Conservation (phyloP, 1,140 invertebrate species). For the Sitobion miscanthi region DNA sequence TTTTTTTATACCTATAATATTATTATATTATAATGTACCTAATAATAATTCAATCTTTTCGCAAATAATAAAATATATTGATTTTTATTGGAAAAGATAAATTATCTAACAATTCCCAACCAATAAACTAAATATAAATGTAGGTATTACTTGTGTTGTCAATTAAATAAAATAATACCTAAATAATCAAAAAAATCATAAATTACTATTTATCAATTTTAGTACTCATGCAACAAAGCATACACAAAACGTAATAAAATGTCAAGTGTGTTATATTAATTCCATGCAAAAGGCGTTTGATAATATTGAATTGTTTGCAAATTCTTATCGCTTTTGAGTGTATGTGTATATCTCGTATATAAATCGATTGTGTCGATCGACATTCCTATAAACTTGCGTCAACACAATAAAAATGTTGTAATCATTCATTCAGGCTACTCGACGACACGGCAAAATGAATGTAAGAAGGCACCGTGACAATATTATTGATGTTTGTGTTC, state of each 20-base stretch:
- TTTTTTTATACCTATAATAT: neutral
- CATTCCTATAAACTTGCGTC: neutral
- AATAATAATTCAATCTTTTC: neutral
- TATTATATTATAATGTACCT: neutral
- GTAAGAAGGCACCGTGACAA: neutral
- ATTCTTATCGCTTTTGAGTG: neutral
- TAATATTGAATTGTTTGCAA: neutral
- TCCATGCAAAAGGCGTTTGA: neutral
- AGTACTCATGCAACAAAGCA: constrained; percentile 26
- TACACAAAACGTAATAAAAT: neutral
- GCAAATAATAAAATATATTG: neutral
- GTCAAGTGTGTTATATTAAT: neutral
- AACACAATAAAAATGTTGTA: neutral
- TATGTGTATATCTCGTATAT: neutral
- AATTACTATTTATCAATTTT: neutral
- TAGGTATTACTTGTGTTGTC: neutral
- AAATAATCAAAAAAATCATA: neutral
- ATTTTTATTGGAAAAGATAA: no score
- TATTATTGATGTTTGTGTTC: neutral
- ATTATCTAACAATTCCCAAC: neutral
- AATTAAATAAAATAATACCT: neutral
- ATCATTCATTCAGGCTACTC: neutral
- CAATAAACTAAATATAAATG: neutral
- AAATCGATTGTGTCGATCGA: neutral
- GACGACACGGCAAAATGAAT: neutral